Evolutionary conservation across 1,140 invertebrate species (phyloP), one percentile per base, ranked within the genome.

Genomic region (Ganaspis sp.): DNA sequence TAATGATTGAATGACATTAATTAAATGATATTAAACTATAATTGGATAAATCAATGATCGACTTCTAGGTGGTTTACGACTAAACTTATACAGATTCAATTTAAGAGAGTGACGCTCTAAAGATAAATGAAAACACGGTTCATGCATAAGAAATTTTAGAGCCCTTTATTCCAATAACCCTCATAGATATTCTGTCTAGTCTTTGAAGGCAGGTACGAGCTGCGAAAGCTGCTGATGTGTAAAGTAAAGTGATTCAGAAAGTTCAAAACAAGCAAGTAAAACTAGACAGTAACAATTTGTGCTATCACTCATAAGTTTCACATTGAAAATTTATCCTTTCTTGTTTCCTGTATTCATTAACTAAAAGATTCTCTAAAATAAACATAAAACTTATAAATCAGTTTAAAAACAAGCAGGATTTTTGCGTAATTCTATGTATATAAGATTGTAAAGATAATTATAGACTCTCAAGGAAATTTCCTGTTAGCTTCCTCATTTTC

Each of bases 271-370:
- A 64, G 23, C 12, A 64, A n/a, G 58, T 64, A 29, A 64, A 29
- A 64, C 58, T 29, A 29, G 58, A 64, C 58, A 29, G 12, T 64
- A 64, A 64, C 58, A 64, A 64, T 64, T 64, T 34, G 58, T 8
- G 26, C 58, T 15, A 26, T 26, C 26, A 64, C 54, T 64, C 54
- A 64, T 64, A 64, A 29, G 23, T 58, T 64, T 26, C 23, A 64
- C 4, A n/a, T 2, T 64, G 54, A 12, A 12, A 64, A 64, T 29
- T 29, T 29, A 64, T 64, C 11, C 54, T 64, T 58, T 58, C 21
- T 58, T 58, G 54, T 58, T 49, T 49, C 45, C 15, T 45, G 3
- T 54, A 21, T 9, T 45, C 11, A 21, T 23, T 9, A 9, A 54
- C 11, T 54, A 8, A 26, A 34, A 34, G 29, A 12, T 26, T 12